Conservation (phyloP, 2,113 vertebrate species). For the Turnix velox region DNA sequence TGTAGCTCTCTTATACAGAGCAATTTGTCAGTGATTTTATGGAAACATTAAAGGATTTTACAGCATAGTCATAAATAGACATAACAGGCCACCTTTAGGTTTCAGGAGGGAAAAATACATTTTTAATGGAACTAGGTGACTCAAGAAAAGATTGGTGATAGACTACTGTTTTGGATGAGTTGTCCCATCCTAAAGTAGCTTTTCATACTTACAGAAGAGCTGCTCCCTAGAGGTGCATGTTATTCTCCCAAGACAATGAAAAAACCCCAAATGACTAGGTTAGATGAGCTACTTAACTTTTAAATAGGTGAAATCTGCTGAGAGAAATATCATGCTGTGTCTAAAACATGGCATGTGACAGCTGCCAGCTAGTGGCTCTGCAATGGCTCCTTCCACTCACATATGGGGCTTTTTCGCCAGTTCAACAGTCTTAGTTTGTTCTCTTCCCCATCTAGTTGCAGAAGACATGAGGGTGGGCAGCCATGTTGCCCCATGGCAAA, state of each 20-base stretch:
- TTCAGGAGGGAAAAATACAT: not conserved
- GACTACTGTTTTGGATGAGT: not conserved
- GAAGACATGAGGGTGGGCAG: not conserved
- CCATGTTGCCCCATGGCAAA: not conserved
- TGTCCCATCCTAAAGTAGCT: not conserved
- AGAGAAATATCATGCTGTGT: not conserved
- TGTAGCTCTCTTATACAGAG: not conserved
- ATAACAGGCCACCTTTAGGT: not conserved
- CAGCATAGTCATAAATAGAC: conserved; percentile 4
- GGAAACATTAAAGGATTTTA: conserved; percentile 32
- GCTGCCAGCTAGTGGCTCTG: not conserved
- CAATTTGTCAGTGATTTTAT: conserved; percentile 23
- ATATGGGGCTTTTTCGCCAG: not conserved
- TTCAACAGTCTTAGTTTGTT: not conserved
- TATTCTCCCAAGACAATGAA: not conserved
- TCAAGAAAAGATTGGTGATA: not conserved
- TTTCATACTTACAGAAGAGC: not conserved
- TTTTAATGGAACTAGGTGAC: not conserved
- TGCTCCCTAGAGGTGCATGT: not conserved
- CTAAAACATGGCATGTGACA: not conserved
- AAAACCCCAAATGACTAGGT: not conserved
- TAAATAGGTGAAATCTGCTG: not conserved
- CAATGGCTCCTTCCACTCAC: not conserved
- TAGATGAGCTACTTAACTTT: not conserved
- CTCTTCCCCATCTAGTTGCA: fast-evolving